Percentiles rank a stretch among this genome's conserved stretches.
phyloP scores from a whole-genome alignment of 2,113 vertebrate genomes.

The Aegithalos caudatus region DNA sequence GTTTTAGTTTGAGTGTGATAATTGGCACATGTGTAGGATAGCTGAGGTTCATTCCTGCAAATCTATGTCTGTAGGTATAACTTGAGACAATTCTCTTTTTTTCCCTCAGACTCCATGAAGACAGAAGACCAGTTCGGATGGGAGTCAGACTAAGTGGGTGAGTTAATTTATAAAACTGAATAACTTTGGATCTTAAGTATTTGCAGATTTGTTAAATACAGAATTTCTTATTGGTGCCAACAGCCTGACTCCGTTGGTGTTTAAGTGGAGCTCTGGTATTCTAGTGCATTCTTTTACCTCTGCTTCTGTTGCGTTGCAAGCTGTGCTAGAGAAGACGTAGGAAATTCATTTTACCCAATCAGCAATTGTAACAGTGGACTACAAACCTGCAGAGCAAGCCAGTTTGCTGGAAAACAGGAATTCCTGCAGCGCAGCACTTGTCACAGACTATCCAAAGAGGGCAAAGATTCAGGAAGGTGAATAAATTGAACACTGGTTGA shows the following conservation, averaged over 20 bases:
- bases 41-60: not conserved
- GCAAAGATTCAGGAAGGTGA: constrained; percentile 69
- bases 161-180: constrained; percentile 53
- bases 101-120: constrained; percentile 24
- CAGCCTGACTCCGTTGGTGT: constrained; percentile 68
- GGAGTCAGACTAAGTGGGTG: constrained; percentile 49
- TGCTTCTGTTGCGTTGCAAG: constrained; percentile 66
- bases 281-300: constrained; percentile 70
- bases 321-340: constrained; percentile 68
- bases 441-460: constrained; percentile 68
- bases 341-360: constrained; percentile 67
- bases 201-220: constrained; percentile 63
- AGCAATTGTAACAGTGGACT: constrained; percentile 67
- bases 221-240: constrained; percentile 68
- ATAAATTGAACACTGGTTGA: constrained; percentile 63
- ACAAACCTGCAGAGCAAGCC: constrained; percentile 66
- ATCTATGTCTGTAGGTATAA: not conserved
- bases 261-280: constrained; percentile 69
- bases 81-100: constrained; percentile 7
- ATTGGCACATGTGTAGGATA: fast-evolving
- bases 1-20: not conserved
- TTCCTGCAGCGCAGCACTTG: constrained; percentile 64
- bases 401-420: constrained; percentile 68
- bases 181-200: constrained; percentile 39
- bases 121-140: constrained; percentile 24